A percentile compares a stretch with the other conserved stretches of the same genome.
phyloP scores from a whole-genome alignment of 2,888 invertebrate species.

The Gastrophysa polygoni region DNA sequence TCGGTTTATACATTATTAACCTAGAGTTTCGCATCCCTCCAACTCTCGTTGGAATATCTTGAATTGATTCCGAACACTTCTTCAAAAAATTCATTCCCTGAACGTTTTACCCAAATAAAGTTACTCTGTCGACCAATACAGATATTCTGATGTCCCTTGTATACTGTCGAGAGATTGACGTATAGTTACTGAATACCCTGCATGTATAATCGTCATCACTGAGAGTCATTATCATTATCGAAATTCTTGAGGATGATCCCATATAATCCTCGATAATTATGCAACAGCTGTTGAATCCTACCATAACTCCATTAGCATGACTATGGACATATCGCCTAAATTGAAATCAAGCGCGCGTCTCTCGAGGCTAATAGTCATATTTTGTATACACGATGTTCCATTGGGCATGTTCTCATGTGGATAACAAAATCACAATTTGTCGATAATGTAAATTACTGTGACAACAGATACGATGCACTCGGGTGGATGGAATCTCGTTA shows the following conservation, averaged over 20 bases:
- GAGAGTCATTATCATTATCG: background rate
- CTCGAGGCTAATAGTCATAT: slow-evolving; percentile 25
- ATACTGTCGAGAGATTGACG: no score
- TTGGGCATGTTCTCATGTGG: slow-evolving; percentile 28
- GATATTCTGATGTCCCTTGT: no score
- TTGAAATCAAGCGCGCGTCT: slow-evolving; percentile 11
- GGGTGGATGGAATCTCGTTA: background rate
- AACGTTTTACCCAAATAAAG: no score
- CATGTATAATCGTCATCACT: no score
- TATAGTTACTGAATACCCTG: no score
- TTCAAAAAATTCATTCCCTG: no score
- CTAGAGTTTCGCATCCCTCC: no score
- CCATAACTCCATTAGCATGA: background rate
- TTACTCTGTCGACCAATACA: no score
- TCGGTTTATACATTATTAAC: no score
- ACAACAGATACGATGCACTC: slow-evolving; percentile 29
- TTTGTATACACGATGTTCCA: slow-evolving; percentile 31
- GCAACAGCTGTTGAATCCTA: background rate
- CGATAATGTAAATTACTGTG: slow-evolving; percentile 32
- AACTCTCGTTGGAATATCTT: no score
- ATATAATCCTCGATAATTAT: background rate
- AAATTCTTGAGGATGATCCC: background rate
- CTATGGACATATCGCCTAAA: background rate
- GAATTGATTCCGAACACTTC: no score
- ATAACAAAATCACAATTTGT: slow-evolving; percentile 32